phyloP scores from a whole-genome alignment of 2,888 invertebrate species.

The Pseudanteris insignis region DNA sequence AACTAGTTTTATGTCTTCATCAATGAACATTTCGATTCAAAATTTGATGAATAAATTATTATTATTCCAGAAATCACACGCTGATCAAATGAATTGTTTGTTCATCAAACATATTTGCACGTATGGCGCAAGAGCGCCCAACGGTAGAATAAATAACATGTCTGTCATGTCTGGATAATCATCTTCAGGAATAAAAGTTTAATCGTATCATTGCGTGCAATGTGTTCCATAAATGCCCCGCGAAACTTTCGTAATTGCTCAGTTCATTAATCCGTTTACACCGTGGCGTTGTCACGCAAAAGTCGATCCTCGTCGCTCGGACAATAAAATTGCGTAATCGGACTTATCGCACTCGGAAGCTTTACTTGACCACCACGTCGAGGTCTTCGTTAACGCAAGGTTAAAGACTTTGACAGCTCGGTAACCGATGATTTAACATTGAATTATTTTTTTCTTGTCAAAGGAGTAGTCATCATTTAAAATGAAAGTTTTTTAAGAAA shows the following conservation, averaged over 20 bases:
- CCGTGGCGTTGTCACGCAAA: constrained; percentile 37
- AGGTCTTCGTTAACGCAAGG: constrained; percentile 1
- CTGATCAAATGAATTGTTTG: constrained; percentile 1
- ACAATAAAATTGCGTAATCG: constrained; percentile 40
- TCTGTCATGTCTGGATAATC: constrained; percentile 39
- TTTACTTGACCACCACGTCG: constrained; percentile 21
- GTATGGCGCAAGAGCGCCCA: constrained; percentile 15
- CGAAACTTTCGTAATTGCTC: constrained; percentile 32
- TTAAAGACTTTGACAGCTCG: too few species aligned
- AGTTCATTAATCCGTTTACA: constrained; percentile 45
- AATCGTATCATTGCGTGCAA: constrained; percentile 41
- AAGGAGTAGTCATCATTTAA: too few species aligned
- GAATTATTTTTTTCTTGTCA: too few species aligned
- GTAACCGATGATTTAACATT: too few species aligned
- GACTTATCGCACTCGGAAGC: constrained; percentile 43
- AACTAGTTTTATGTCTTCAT: too few species aligned
- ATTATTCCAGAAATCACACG: constrained; percentile 2
- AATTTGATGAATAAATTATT: too few species aligned
- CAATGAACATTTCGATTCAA: too few species aligned
- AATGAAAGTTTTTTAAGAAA: too few species aligned
- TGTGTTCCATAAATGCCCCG: constrained; percentile 27
- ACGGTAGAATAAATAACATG: constrained; percentile 43
- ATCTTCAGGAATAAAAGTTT: constrained; percentile 45
- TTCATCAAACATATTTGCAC: constrained; percentile 6
- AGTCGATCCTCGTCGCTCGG: constrained; percentile 30